phyloP scores from a whole-genome alignment of 1,140 invertebrate genomes.

The Manduca sexta region DNA sequence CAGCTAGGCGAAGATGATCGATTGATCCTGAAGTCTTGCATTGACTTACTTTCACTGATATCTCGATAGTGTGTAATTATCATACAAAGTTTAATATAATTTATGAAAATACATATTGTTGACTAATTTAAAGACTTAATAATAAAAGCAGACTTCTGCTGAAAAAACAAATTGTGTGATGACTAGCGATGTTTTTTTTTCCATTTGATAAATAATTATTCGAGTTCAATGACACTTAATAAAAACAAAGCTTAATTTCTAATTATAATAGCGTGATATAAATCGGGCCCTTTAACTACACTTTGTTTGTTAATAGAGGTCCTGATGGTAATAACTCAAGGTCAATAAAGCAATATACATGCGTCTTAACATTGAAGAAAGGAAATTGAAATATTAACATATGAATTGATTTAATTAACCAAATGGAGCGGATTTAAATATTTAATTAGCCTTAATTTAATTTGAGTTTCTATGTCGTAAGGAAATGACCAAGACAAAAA shows the following conservation, averaged over 20 bases:
- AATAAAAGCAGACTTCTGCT: too few species aligned
- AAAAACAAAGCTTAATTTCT: neutral
- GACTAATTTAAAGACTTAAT: too few species aligned
- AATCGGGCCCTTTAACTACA: slow-evolving; percentile 3
- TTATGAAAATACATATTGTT: too few species aligned
- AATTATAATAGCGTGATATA: neutral
- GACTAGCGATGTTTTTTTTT: too few species aligned
- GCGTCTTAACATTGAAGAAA: slow-evolving; percentile 14
- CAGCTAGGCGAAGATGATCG: too few species aligned
- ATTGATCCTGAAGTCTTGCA: too few species aligned
- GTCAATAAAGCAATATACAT: slow-evolving; percentile 24
- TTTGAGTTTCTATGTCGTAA: neutral
- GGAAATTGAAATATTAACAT: slow-evolving; percentile 35
- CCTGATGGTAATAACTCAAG: slow-evolving; percentile 12
- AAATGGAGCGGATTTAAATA: too few species aligned
- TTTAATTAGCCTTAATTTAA: neutral
- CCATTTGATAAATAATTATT: neutral
- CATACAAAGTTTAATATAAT: too few species aligned
- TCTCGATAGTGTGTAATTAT: too few species aligned
- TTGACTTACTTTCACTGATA: too few species aligned
- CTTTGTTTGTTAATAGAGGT: slow-evolving; percentile 35
- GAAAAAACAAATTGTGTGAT: too few species aligned
- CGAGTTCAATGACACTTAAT: slow-evolving; percentile 1
- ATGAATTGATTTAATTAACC: slow-evolving; percentile 14
- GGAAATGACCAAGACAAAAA: too few species aligned